These are phyloP conservation scores for Xanthorhoe spadicearia DNA, from an alignment of 2,888 invertebrate species.

Conservation along the genomic window DNA sequence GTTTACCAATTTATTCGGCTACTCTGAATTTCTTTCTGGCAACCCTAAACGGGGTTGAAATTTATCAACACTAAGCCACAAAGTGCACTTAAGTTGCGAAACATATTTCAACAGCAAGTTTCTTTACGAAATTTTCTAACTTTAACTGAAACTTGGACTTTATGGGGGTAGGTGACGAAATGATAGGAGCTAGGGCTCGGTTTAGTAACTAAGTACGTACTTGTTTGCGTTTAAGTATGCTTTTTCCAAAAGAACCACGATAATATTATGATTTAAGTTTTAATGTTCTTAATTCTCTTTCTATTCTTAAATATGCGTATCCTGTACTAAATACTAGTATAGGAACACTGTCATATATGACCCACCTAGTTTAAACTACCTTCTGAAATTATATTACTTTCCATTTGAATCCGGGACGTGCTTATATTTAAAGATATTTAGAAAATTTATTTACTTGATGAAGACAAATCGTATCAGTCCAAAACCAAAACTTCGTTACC, in stretches of 20 bases:
- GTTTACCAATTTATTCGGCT: constrained; percentile 12
- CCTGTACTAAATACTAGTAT: too few relatives aligned
- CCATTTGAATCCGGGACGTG: too few relatives aligned
- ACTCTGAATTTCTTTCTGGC: constrained; percentile 9
- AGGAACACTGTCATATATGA: too few relatives aligned
- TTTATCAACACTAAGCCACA: constrained; percentile 43
- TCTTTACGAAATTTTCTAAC: constrained; percentile 35
- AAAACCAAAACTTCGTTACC: too few relatives aligned
- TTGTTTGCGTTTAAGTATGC: neutral
- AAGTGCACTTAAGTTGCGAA: constrained; percentile 44
- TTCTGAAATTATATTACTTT: too few relatives aligned
- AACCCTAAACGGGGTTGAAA: constrained; percentile 28
- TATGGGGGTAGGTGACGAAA: constrained; percentile 19
- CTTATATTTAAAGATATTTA: too few relatives aligned
- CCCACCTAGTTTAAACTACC: too few relatives aligned
- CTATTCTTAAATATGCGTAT: too few relatives aligned
- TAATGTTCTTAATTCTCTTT: too few relatives aligned
- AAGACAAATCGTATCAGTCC: too few relatives aligned
- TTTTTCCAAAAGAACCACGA: neutral
- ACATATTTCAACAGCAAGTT: constrained; percentile 37
- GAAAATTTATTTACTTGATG: too few relatives aligned
- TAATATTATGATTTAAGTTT: neutral
- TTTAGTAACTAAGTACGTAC: neutral
- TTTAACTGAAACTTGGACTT: constrained; percentile 29
- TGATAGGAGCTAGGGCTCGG: constrained; percentile 3